phyloP scores from a whole-genome alignment of 2,888 invertebrate genomes.

The Venusia cambrica region DNA sequence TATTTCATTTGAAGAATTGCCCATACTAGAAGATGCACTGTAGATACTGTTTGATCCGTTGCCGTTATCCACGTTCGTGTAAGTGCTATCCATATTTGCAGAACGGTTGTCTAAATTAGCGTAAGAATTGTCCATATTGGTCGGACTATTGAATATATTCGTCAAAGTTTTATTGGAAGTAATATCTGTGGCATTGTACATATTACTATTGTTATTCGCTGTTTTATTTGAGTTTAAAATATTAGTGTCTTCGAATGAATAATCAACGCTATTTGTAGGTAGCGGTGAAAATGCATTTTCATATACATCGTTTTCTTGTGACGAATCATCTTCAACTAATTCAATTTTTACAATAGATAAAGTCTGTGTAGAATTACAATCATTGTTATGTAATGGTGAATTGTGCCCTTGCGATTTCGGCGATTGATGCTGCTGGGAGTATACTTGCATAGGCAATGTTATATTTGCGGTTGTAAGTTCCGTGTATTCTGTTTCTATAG shows the following conservation, averaged over 20 bases:
- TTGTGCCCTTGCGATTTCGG: slow-evolving; percentile 40
- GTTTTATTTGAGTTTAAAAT: no score
- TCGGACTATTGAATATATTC: slow-evolving; percentile 11
- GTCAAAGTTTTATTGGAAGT: slow-evolving; percentile 9
- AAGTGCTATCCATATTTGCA: slow-evolving; percentile 12
- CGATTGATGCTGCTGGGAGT: slow-evolving; percentile 49
- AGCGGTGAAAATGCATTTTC: slow-evolving; percentile 28
- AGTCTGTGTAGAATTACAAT: slow-evolving; percentile 51
- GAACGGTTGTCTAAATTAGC: slow-evolving; percentile 11
- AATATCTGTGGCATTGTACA: no score
- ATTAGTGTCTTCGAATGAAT: slow-evolving; percentile 18
- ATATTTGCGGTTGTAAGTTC: slow-evolving; percentile 71
- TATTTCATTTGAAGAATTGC: slow-evolving; percentile 9
- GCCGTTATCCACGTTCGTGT: slow-evolving; percentile 16
- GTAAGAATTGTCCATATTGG: slow-evolving; percentile 8
- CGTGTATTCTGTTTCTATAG: slow-evolving; percentile 68
- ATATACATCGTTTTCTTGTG: slow-evolving; percentile 43
- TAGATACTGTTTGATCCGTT: slow-evolving; percentile 13
- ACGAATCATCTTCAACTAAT: slow-evolving; percentile 52
- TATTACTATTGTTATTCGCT: no score
- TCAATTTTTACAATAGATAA: slow-evolving; percentile 54
- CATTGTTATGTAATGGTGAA: slow-evolving; percentile 39
- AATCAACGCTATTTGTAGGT: slow-evolving; percentile 22
- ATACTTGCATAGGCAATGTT: slow-evolving; percentile 58
- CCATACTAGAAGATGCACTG: slow-evolving; percentile 9